Conservation (phyloP, 2,797 vertebrate genomes). For the Cirrhinus molitorella region DNA sequence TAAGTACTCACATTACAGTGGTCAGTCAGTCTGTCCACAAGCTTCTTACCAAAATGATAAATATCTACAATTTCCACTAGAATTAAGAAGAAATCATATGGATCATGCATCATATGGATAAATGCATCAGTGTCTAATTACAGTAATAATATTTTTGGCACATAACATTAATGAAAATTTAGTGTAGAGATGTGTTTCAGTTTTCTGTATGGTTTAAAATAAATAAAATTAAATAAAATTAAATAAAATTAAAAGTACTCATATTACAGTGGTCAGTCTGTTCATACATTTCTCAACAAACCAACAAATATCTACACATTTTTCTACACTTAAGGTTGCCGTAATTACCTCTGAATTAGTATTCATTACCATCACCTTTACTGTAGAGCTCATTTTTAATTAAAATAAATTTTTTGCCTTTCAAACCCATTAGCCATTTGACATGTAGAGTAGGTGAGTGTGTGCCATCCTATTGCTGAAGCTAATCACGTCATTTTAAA, state of each 20-base stretch:
- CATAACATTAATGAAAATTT: neutral
- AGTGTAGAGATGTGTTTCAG: neutral
- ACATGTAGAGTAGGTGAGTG: neutral
- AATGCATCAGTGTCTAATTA: neutral
- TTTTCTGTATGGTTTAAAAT: too few relatives aligned
- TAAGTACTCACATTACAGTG: neutral
- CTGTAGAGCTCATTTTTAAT: slow-evolving; percentile 46
- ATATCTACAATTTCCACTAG: neutral
- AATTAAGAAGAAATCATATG: neutral
- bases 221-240: neutral
- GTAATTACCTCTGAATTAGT: slow-evolving; percentile 47
- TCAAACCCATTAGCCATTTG: slow-evolving; percentile 31
- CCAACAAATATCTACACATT: neutral
- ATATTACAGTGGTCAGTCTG: neutral
- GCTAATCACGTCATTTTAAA: slow-evolving; percentile 31
- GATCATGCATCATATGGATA: neutral
- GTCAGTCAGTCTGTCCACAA: neutral
- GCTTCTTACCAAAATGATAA: neutral
- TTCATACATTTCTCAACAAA: neutral
- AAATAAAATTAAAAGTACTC: neutral
- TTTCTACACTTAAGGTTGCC: slow-evolving; percentile 9
- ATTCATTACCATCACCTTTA: slow-evolving; percentile 35
- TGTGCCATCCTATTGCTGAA: neutral
- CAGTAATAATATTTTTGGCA: neutral
- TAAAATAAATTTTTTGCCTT: slow-evolving; percentile 22